Evolutionary conservation across 1,140 invertebrate species (phyloP), one percentile per base, ranked within the genome.

Genomic region (Tigriopus japonicus): DNA sequence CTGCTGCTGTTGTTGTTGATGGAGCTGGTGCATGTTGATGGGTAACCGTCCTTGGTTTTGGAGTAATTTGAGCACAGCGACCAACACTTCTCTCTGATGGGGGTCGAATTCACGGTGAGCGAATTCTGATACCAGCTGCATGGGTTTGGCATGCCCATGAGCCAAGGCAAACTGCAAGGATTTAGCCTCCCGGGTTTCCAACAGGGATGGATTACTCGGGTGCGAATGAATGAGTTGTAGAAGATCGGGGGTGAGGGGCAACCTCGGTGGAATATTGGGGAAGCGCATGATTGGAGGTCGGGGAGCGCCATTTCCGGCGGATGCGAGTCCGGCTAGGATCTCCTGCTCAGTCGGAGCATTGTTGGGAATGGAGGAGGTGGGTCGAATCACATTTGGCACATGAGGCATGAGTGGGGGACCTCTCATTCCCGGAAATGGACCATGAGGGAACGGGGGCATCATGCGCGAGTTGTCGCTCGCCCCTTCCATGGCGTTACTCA

Each of bases 1-100:
- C 59, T 72, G 69, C 24, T 69, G 70, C 63, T 69, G 70, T 59
- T 71, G 64, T 23, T 64, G 64, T 49, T 65, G 65, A 15, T 69
- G 65, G 17, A 62, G 65, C 24, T 49, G 51, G 15, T 58, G 49
- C 15, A 35, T 35, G n/a, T 17, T n/a, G 15, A n/a, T 12, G 15
- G 59, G 42, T 23, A 19, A 68, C 6, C 51, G 63, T 15, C 70
- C 66, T 41, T 70, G 66, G 23, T 65, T 35, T 35, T 35, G 28
- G 9, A 35, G 28, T 35, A 35, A 35, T 35, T 35, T 35, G 28
- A 35, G 28, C 28, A 35, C 28, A 35, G 28, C 28, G 28, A 35
- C 28, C 28, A 35, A 35, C 28, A 35, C 28, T 35, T 35, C 28
- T 35, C 28, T 35, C 28, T 35, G 28, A 35, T 35, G 28, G 28